Base-by-base conservation (phyloP, 2,113 vertebrate species). In the Seriola dumerili region DNA sequence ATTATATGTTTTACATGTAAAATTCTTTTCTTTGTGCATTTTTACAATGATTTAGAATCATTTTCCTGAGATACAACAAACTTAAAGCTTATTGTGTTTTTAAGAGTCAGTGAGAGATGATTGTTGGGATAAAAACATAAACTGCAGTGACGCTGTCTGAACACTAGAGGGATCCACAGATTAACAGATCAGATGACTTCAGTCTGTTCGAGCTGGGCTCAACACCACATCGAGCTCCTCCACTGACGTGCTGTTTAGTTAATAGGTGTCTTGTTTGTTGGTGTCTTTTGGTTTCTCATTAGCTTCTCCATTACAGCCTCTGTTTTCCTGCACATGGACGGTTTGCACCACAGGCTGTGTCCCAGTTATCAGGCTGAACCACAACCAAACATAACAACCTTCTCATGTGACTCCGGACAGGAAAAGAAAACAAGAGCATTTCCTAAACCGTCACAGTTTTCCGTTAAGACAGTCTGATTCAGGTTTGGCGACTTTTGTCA, bases 281-380 rank as follows among this genome's bases (percentile, higher is more conserved):
- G 74, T 71, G 64, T 66, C 71, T 68, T 29, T 21, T 76, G 11
- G 57, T 46, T 61, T 8, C 58, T 21, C 63, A 84, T 82, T 77
- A 84, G 61, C 64, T 6, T 80, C 76, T 88, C 89, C 4, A 68
- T 88, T 88, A 62, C 78, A 78, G n/a, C 58, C 16, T 72, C 23
- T 48, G 1, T 13, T 50, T 80, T 72, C 29, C 44, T 34, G 57
- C 55, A 0, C 62, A 5, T 62, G 61, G 34, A 40, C 40, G 34
- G 0, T 70, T 72, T 32, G 62, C 57, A 48, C 34, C 50, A 54
- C 29, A 59, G 58, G 74, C 70, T 16, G 23, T 50, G 80, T 32
- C 64, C 62, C 32, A 76, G 23, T 72, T 73, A 68, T 36, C 72
- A 36, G 38, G 19, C 50, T 21, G 36, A 40, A 54, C 52, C 19